A percentile compares a stretch with the other conserved stretches of the same genome.
Conservation (phyloP, 2,113 vertebrate genomes). For the Myiagra hebetior region DNA sequence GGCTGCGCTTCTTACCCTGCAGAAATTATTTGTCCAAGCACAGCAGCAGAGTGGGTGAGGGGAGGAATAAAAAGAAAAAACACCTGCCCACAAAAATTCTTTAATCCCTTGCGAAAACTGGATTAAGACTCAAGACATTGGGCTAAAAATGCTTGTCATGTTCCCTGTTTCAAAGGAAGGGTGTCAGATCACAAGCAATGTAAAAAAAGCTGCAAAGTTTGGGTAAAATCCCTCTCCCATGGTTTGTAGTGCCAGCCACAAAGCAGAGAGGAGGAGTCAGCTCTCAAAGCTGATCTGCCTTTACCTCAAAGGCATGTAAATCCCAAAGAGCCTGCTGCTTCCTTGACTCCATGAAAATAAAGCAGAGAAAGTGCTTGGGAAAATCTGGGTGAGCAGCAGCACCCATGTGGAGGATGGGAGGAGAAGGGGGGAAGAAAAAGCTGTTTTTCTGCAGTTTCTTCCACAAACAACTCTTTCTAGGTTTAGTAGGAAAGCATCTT, state of each 20-base stretch:
- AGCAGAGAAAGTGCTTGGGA: background rate
- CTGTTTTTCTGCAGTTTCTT: background rate
- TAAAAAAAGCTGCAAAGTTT: background rate
- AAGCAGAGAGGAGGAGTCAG: background rate
- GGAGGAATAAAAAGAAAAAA: background rate
- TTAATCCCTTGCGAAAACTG: constrained; percentile 51
- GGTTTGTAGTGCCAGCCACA: background rate
- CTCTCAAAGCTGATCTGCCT: background rate
- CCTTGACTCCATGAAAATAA: background rate
- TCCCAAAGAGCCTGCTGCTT: background rate
- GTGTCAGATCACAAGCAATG: background rate
- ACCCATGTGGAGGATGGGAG: background rate
- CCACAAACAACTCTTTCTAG: background rate
- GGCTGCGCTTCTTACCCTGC: constrained; percentile 28
- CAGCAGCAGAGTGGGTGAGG: constrained; percentile 25
- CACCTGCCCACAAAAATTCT: constrained; percentile 9
- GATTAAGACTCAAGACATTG: background rate
- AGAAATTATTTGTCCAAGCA: constrained; percentile 55
- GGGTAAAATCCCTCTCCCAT: background rate
- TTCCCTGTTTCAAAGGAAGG: constrained; percentile 42
- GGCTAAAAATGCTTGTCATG: background rate
- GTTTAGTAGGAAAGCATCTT: background rate
- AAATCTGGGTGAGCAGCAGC: background rate
- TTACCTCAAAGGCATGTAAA: constrained; percentile 10
- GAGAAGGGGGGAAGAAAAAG: background rate